These are phyloP conservation scores for Sycophaga agraensis DNA, from an alignment of 1,140 invertebrate species.

Conservation along the genomic window DNA sequence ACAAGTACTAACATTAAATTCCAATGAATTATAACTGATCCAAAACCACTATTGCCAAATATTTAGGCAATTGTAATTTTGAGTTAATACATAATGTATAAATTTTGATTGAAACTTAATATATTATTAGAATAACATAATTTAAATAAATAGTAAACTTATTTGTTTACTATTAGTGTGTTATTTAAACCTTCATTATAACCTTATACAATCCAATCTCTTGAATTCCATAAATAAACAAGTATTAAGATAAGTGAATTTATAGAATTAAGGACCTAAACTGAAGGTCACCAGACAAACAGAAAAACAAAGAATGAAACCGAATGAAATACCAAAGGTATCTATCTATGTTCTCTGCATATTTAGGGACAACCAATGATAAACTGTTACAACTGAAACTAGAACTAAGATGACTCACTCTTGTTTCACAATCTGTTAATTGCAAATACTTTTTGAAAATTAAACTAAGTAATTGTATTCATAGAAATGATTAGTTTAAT, in stretches of 20 bases:
- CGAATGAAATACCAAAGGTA: constrained; percentile 7
- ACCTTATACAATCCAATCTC: neutral
- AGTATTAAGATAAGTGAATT: constrained; percentile 10
- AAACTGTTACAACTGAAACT: too few species aligned
- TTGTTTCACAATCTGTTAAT: too few species aligned
- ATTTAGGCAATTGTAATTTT: constrained; percentile 16
- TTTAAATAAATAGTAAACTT: constrained; percentile 6
- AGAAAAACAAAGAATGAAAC: constrained; percentile 22
- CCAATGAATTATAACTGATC: neutral
- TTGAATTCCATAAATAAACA: constrained; percentile 18
- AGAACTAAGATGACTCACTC: too few species aligned
- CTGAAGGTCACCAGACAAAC: constrained; percentile 17
- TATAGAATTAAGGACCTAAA: constrained; percentile 9
- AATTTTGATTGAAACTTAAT: neutral
- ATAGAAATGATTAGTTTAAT: too few species aligned
- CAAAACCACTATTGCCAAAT: constrained; percentile 22
- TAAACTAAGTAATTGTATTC: too few species aligned
- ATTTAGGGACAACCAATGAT: constrained; percentile 3
- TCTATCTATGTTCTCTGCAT: constrained; percentile 14
- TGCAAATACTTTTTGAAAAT: too few species aligned
- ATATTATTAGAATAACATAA: constrained; percentile 8
- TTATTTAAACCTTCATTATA: constrained; percentile 1
- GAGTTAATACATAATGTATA: constrained; percentile 3
- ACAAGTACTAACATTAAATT: constrained; percentile 23
- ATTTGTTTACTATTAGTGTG: constrained; percentile 14